Evolutionary conservation across 1,140 invertebrate species (phyloP), one percentile per base, ranked within the genome.

Genomic region (Palaemon carinicauda): DNA sequence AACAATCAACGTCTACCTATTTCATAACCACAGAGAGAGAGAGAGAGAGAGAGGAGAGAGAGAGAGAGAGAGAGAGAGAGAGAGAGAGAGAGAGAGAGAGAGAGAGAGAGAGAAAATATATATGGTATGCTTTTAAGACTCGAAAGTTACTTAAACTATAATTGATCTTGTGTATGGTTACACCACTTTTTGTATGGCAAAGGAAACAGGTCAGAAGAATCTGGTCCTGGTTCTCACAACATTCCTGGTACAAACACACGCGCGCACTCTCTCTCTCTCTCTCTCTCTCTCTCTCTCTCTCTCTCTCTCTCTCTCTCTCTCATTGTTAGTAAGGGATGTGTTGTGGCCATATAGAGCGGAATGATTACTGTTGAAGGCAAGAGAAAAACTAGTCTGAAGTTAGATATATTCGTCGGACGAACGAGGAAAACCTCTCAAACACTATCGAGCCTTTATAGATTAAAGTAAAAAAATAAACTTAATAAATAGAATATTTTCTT

Each of bases 251-350:
- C 71, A 74, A 29, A 33, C 29, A 29, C 69, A 15, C 65, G 17
- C 69, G 21, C 9, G 17, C 69, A 10, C 69, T n/a, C 69, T 17
- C 69, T 21, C 69, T 21, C 69, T 17, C 69, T 21, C 69, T 21
- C 69, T 27, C 69, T 71, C 65, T 71, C 65, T 71, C n/a, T 71
- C 65, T 71, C 65, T 71, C 65, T 71, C 65, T 21, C 65, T 71
- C 65, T 71, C 65, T 21, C 65, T 71, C 65, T 71, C 65, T 71
- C 65, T 71, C 65, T 71, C 65, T 71, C 65, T 71, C 69, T 71
- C 69, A 33, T 71, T 27, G 27, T 27, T 71, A 33, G 27, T 10
- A 14, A 31, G 10, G n/a, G 10, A 21, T 9, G 65, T 71, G 65
- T 21, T 12, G 10, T 3, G 10, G 65, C 31, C 24, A 29, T 12